Percentiles rank a stretch among this genome's conserved stretches.
phyloP scores from a whole-genome alignment of 2,113 vertebrate species.

The Myiagra hebetior region DNA sequence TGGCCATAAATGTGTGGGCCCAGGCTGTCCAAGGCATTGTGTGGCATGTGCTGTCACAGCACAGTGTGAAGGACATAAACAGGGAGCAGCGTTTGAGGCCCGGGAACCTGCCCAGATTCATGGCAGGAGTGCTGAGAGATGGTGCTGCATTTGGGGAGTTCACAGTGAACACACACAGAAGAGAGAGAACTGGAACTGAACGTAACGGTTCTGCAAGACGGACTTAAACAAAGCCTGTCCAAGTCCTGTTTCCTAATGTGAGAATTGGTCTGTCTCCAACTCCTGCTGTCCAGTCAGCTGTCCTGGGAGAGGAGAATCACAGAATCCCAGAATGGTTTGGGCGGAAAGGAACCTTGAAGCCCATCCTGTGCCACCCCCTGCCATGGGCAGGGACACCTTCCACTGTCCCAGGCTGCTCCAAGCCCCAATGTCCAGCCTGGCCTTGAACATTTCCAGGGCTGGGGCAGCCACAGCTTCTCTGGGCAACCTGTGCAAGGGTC shows the following conservation, averaged over 20 bases:
- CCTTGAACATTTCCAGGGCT: not conserved
- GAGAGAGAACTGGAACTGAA: not conserved
- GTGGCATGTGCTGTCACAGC: not conserved
- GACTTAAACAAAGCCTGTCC: not conserved
- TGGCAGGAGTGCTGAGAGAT: not conserved
- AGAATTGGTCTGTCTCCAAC: not conserved
- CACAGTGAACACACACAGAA: not conserved
- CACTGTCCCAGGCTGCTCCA: not conserved
- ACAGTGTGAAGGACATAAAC: not conserved
- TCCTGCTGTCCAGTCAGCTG: not conserved
- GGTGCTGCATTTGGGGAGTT: not conserved
- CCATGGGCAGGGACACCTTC: not conserved
- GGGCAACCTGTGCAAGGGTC: not conserved
- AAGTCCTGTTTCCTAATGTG: not conserved
- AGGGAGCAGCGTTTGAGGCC: not conserved
- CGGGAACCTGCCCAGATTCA: not conserved
- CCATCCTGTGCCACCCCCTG: not conserved
- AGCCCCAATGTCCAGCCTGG: rapidly evolving
- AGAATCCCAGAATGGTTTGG: not conserved
- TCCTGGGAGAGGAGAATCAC: not conserved
- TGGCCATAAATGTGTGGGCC: not conserved
- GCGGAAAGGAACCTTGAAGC: not conserved
- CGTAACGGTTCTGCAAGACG: not conserved
- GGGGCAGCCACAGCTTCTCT: not conserved
- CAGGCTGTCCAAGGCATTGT: not conserved